Conservation (phyloP, 2,113 vertebrate species). For the Datnioides undecimradiatus region DNA sequence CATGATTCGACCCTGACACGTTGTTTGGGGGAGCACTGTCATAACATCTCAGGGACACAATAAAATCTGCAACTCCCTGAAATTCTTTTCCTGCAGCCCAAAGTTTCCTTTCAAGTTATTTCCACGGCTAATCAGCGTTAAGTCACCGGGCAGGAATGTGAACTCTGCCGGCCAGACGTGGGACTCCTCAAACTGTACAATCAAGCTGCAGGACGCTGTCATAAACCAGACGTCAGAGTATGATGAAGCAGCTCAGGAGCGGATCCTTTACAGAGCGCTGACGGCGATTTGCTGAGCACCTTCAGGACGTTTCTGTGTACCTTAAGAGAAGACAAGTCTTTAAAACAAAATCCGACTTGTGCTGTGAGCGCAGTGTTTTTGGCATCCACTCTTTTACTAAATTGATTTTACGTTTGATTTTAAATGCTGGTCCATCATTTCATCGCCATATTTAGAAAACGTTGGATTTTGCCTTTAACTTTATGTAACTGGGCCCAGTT, state of each 20-base stretch:
- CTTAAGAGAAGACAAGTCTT: background rate
- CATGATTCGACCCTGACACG: constrained; percentile 18
- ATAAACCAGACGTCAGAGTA: constrained; percentile 24
- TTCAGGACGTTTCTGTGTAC: background rate
- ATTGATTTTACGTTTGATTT: no score
- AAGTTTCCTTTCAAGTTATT: constrained; percentile 31
- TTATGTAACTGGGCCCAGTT: no score
- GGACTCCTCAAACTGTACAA: constrained; percentile 10
- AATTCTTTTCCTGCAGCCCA: constrained; percentile 32
- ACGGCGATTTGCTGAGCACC: background rate
- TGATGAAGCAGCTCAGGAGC: constrained; percentile 16
- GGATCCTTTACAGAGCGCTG: background rate
- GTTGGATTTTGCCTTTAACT: no score
- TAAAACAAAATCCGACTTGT: background rate
- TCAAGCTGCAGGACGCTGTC: background rate
- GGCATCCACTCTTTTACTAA: no score
- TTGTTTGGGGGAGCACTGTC: constrained; percentile 66
- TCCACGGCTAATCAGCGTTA: constrained; percentile 17
- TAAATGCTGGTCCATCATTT: no score
- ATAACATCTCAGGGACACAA: constrained; percentile 64
- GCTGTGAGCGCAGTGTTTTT: background rate
- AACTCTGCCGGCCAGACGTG: background rate
- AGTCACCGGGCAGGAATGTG: constrained; percentile 39
- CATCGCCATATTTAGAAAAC: no score
- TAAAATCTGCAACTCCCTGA: background rate